phyloP scores from a whole-genome alignment of 1,140 invertebrate species.

The Drosophila mauritiana region DNA sequence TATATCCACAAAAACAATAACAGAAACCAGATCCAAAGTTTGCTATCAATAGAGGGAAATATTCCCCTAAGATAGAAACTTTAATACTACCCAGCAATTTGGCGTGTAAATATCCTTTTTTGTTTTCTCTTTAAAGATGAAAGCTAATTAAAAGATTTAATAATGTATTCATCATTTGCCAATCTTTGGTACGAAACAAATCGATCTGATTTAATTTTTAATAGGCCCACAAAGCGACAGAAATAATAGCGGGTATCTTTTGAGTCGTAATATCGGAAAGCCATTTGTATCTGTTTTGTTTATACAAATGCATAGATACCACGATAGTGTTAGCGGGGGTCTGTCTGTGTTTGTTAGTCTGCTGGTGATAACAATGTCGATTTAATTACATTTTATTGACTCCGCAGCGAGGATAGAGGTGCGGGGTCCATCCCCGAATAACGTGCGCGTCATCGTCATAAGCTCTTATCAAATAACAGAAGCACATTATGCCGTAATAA shows the following conservation, averaged over 20 bases:
- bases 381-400: slow-evolving; percentile 83
- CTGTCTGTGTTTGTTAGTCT: slow-evolving; percentile 18
- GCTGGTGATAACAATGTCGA: slow-evolving; percentile 74
- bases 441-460: slow-evolving; percentile 67
- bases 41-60: slow-evolving; percentile 8
- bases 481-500: slow-evolving; percentile 53
- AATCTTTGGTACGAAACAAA: no score
- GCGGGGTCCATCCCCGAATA: neutral
- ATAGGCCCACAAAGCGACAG: no score
- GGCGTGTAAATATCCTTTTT: neutral
- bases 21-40: slow-evolving; percentile 5
- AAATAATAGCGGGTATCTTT: slow-evolving; percentile 8
- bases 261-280: neutral
- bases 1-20: slow-evolving; percentile 11
- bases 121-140: neutral
- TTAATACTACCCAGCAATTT: neutral
- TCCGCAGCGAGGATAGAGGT: slow-evolving; percentile 27
- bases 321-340: slow-evolving; percentile 12
- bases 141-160: no score
- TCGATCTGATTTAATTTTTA: no score
- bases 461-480: slow-evolving; percentile 76
- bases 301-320: slow-evolving; percentile 47
- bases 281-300: slow-evolving; percentile 16
- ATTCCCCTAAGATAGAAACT: neutral
- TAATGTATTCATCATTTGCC: no score